phyloP scores from a whole-genome alignment of 2,888 invertebrate species.

The Pocota personata region DNA sequence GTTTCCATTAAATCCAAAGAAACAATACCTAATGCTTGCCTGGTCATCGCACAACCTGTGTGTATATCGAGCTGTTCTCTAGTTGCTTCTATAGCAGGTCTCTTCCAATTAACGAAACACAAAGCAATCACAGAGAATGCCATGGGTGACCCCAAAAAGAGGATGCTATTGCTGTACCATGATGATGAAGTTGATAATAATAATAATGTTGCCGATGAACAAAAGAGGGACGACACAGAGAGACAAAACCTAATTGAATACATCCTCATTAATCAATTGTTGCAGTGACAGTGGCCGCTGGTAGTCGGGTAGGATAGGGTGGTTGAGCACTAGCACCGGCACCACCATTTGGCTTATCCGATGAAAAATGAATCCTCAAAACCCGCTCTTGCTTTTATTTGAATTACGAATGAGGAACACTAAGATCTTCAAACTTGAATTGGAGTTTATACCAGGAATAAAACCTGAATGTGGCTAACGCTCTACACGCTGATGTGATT shows the following conservation, averaged over 20 bases:
- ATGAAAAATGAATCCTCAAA: not conserved
- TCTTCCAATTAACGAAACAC: not conserved
- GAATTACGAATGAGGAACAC: not conserved
- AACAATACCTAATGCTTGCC: not conserved
- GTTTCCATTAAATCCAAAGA: slow-evolving; percentile 10
- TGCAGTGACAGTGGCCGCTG: slow-evolving; percentile 19
- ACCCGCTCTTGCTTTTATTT: not conserved
- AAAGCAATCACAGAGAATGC: slow-evolving; percentile 3
- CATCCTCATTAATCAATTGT: slow-evolving; percentile 72
- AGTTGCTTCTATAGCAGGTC: slow-evolving; percentile 6
- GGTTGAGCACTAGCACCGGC: slow-evolving; percentile 7
- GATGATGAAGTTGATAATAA: slow-evolving; percentile 41
- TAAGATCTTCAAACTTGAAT: not conserved
- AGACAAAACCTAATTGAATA: slow-evolving; percentile 58
- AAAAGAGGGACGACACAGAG: not conserved
- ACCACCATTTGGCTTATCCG: not conserved
- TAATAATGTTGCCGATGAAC: not conserved
- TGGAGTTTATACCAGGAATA: not conserved
- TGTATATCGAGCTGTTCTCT: not conserved
- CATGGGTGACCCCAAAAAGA: not conserved
- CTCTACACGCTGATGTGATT: no score
- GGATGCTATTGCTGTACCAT: slow-evolving; percentile 1
- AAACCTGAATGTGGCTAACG: not conserved
- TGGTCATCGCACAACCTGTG: not conserved
- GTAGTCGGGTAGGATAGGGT: not conserved